Evolutionary conservation across 2,888 invertebrate species (phyloP).

Genomic region (Horisme vitalbata): DNA sequence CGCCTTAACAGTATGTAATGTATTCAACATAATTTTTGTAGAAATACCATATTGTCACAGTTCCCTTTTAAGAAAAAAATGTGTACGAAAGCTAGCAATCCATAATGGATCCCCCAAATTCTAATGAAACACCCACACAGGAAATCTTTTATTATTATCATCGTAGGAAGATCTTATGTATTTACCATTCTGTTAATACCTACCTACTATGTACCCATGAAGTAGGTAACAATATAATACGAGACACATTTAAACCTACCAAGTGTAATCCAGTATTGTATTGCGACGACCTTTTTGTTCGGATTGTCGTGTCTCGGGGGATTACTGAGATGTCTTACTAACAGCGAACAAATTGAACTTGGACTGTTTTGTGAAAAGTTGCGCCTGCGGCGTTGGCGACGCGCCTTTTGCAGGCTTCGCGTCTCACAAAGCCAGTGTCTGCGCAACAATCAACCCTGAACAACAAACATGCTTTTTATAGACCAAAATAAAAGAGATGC

Average conservation of each 20-base stretch:
- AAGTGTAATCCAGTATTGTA: conserved; percentile 20
- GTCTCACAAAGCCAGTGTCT: conserved; percentile 31
- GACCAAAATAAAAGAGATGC: conserved; percentile 3
- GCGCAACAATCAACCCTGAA: conserved; percentile 16
- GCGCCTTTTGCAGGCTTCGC: conserved; percentile 68
- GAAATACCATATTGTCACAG: too few relatives aligned
- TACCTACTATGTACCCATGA: conserved; percentile 6
- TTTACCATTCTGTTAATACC: too few relatives aligned
- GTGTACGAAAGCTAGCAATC: too few relatives aligned
- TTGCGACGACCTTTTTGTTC: conserved; percentile 53
- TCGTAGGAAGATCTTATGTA: too few relatives aligned
- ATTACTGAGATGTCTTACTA: conserved; percentile 56
- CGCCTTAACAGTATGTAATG: too few relatives aligned
- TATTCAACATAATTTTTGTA: too few relatives aligned
- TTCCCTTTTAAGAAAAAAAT: too few relatives aligned
- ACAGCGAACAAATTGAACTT: conserved; percentile 70
- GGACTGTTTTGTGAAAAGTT: conserved; percentile 56
- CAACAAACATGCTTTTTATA: conserved; percentile 18
- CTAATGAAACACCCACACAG: not conserved
- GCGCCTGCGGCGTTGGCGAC: conserved; percentile 62
- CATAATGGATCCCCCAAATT: too few relatives aligned
- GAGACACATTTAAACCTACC: conserved; percentile 9
- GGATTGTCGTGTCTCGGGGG: conserved; percentile 51
- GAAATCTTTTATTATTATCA: too few relatives aligned
- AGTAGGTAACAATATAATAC: too few relatives aligned